Conservation (phyloP, 2,113 vertebrate genomes). For the Lates calcarifer region DNA sequence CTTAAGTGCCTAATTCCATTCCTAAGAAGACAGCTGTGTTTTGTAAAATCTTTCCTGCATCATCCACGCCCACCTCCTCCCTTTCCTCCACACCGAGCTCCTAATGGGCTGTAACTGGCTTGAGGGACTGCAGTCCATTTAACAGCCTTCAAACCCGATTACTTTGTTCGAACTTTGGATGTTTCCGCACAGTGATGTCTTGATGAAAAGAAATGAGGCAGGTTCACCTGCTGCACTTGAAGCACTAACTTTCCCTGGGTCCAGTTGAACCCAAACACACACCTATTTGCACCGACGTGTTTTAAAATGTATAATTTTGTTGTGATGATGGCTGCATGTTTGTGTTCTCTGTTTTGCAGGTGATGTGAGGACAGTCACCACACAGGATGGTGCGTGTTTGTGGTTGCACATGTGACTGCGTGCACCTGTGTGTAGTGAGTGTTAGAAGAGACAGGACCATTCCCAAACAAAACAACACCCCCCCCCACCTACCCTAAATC, state of each 20-base stretch:
- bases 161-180: conserved; percentile 24
- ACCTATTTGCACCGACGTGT: neutral
- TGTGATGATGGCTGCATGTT: neutral
- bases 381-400: conserved; percentile 14
- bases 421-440: neutral
- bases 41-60: conserved; percentile 18
- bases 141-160: conserved; percentile 59
- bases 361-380: conserved; percentile 76
- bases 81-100: conserved; percentile 10
- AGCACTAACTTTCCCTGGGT: neutral
- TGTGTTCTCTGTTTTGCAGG: conserved; percentile 64
- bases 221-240: conserved; percentile 19
- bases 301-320: neutral
- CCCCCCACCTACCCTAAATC: conserved; percentile 82
- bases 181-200: conserved; percentile 33
- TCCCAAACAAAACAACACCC: conserved; percentile 59
- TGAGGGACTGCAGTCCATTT: conserved; percentile 46
- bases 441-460: conserved; percentile 45
- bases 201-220: conserved; percentile 49
- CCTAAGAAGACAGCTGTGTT: conserved; percentile 30
- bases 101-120: conserved; percentile 56
- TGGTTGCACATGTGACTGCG: neutral
- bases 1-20: conserved; percentile 27
- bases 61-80: conserved; percentile 16
- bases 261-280: neutral